A percentile compares a stretch with the other conserved stretches of the same genome.
phyloP scores from a whole-genome alignment of 2,113 vertebrate species.

The Eolophus roseicapilla region DNA sequence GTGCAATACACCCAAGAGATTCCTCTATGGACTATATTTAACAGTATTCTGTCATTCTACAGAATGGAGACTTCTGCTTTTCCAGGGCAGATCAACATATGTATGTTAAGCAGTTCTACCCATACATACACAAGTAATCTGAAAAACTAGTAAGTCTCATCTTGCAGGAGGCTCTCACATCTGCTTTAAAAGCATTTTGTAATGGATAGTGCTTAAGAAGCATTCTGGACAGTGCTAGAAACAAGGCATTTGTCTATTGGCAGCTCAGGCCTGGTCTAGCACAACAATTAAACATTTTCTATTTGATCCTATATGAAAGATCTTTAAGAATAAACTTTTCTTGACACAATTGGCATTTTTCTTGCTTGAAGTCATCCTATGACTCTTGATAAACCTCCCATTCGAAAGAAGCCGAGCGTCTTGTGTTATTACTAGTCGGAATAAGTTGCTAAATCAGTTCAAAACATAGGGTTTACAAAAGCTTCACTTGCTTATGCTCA shows the following conservation, averaged over 20 bases:
- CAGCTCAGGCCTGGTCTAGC: neutral
- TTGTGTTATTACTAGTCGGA: neutral
- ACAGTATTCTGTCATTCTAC: neutral
- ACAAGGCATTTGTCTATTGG: neutral
- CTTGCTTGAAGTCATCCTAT: neutral
- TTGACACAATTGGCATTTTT: neutral
- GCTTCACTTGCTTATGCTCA: neutral
- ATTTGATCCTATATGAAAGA: neutral
- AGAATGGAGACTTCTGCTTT: neutral
- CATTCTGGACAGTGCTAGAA: neutral
- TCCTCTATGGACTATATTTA: neutral
- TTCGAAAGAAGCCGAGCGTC: neutral
- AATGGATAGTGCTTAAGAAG: neutral
- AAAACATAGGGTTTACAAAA: neutral
- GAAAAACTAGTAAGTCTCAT: neutral
- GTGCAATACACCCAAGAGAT: neutral
- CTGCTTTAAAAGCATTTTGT: neutral
- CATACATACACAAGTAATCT: neutral
- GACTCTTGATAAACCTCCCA: neutral
- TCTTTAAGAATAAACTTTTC: neutral
- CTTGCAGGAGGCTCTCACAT: neutral
- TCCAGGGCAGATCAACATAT: neutral
- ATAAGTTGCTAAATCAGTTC: neutral
- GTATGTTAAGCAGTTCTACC: neutral
- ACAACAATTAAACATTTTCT: neutral